phyloP scores from a whole-genome alignment of 2,113 vertebrate species.

The Barnardius zonarius region DNA sequence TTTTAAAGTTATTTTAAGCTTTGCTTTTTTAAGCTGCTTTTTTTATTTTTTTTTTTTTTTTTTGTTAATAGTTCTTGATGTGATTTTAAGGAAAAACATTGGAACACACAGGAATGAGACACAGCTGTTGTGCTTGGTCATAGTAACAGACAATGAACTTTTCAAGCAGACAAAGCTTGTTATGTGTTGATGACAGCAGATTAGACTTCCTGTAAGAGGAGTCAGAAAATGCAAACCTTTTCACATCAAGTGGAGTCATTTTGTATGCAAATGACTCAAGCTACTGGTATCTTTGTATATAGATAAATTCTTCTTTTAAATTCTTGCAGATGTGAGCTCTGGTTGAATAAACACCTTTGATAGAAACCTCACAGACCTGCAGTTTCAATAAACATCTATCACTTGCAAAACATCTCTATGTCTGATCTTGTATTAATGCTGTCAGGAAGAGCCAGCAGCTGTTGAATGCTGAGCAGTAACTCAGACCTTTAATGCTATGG shows the following conservation, averaged over 20 bases:
- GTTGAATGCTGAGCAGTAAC: background rate
- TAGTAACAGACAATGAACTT: background rate
- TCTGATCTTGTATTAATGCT: background rate
- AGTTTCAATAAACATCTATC: slow-evolving; percentile 11
- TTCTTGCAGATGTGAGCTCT: background rate
- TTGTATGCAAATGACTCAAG: background rate
- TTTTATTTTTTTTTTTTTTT: background rate
- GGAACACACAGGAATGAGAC: background rate
- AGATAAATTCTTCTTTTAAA: background rate
- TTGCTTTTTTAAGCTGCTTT: background rate
- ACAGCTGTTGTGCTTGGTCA: slow-evolving; percentile 20
- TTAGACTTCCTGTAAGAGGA: slow-evolving; percentile 25
- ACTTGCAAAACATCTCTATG: background rate
- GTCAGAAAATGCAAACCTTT: background rate
- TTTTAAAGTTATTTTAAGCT: slow-evolving; percentile 2
- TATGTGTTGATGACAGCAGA: background rate
- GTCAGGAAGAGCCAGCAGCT: slow-evolving; percentile 7
- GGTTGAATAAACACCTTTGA: background rate
- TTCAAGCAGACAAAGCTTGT: background rate
- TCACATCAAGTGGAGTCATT: background rate
- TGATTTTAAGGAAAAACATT: background rate
- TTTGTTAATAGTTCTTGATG: background rate
- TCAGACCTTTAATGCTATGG: background rate
- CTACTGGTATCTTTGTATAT: background rate
- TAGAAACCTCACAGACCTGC: background rate